Evolutionary conservation across 1,140 invertebrate genomes (phyloP).

Genomic region (Streblospio benedicti): DNA sequence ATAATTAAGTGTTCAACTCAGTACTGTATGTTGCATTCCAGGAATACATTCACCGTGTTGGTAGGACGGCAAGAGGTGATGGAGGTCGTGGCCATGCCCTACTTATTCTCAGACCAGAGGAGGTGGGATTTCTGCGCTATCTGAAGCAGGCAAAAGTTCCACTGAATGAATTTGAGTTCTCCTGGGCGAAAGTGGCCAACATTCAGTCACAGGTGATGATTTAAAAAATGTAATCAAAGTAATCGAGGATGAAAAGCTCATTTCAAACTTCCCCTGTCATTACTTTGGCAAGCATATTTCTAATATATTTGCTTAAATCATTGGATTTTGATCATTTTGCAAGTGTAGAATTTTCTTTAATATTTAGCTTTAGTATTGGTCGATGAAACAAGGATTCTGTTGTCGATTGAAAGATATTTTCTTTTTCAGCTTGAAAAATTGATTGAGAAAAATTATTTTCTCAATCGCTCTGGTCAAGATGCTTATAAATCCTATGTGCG

Average conservation of each 20-base stretch:
- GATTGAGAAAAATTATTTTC: constrained; percentile 87
- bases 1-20: constrained; percentile 4
- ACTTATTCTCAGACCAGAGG: constrained; percentile 86
- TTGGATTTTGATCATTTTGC: no score
- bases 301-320: no score
- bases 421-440: constrained; percentile 82
- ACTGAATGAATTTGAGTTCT: constrained; percentile 95
- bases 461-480: constrained; percentile 90
- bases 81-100: constrained; percentile 84
- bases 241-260: no score
- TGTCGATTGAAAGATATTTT: no score
- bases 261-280: no score
- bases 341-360: no score
- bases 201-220: constrained; percentile 80
- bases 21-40: constrained; percentile 27
- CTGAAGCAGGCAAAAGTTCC: constrained; percentile 91
- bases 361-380: no score
- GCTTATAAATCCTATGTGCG: constrained; percentile 93
- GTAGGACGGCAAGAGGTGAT: constrained; percentile 89
- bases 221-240: no score
- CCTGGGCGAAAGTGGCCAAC: constrained; percentile 91
- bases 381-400: no score
- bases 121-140: constrained; percentile 87
- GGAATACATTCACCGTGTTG: constrained; percentile 73
- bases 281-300: no score